Base-by-base conservation (phyloP, 2,888 invertebrate genomes). In the Pyrocoelia pectoralis region DNA sequence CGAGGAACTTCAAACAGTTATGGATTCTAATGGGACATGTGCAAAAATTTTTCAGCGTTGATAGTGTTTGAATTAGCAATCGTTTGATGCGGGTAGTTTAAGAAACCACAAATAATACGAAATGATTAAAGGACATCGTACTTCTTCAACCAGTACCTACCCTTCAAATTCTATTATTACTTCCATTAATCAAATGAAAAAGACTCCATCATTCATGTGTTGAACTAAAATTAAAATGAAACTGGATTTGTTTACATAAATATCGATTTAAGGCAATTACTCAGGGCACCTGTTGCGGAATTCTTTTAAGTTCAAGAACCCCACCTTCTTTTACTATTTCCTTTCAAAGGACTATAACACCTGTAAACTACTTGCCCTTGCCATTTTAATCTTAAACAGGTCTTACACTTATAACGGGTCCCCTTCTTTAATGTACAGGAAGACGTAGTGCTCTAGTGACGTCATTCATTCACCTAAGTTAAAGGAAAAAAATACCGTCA, bases 401-500 rank as follows among this genome's bases (percentile, higher is more conserved):
- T 62, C 56, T 56, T 61, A 48, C 48, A 15, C 29, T 13, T 41
- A 41, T 56, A 51, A 56, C 54, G 56, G 61, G 24, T 38, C 52
- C 56, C 56, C 29, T 40, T 52, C 14, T 61, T 17, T 52, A 17
- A 49, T 38, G 14, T 8, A 38, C 29, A 41, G 40, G 17, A 43
- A 19, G 29, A 57, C 19, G 28, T 60, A 38, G 52, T 29, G 52
- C 24, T 12, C 41, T 51, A 12, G n/a, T 66, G 66, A 68, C 68
- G 68, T 68, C 68, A 68, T 28, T 58, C 67, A 68, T 67, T 67
- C 62, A 68, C 56, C n/a, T 43, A 56, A 59, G 43, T 10, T 12
- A 29, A 3, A 9, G 9, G 12, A 8, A 18, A 17, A 8, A 48
- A 18, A 15, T 2, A 12, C 28, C 13, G 3, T 12, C 12, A 10